A percentile compares a stretch with the other conserved stretches of the same genome.
Evolutionary conservation across 2,888 invertebrate genomes (phyloP).

Genomic region (Ferrisia virgata): DNA sequence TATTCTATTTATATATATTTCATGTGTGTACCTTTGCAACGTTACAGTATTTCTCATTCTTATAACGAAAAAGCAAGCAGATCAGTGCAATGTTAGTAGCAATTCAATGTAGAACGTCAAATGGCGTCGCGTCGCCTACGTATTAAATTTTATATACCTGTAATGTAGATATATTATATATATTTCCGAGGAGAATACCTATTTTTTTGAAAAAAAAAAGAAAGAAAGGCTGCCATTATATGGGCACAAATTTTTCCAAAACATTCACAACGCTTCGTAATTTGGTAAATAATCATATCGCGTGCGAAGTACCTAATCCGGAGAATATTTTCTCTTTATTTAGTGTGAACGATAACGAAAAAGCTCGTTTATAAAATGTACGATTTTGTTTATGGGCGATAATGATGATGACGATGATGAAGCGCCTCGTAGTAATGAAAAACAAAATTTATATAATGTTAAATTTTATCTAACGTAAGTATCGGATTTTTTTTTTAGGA

Average conservation of each 20-base stretch:
- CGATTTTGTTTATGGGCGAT: background rate
- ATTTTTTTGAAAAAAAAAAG: too few relatives aligned
- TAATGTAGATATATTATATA: background rate
- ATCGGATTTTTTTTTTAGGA: background rate
- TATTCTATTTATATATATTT: background rate
- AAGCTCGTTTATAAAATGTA: background rate
- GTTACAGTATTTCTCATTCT: background rate
- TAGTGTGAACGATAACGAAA: background rate
- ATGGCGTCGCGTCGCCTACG: background rate
- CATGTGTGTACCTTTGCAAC: background rate
- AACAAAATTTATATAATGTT: background rate
- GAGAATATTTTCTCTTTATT: background rate
- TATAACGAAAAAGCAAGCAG: background rate
- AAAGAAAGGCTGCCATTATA: background rate
- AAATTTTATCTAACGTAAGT: background rate
- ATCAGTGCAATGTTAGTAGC: background rate
- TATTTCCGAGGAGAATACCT: background rate
- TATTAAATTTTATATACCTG: background rate
- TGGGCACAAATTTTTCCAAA: background rate
- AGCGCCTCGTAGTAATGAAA: background rate
- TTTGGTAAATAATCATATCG: background rate
- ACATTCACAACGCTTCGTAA: background rate
- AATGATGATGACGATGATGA: background rate
- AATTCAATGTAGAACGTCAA: too few relatives aligned
- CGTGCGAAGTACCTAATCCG: background rate